Evolutionary conservation across 2,888 invertebrate species (phyloP).

Genomic region (Lottia gigantea): DNA sequence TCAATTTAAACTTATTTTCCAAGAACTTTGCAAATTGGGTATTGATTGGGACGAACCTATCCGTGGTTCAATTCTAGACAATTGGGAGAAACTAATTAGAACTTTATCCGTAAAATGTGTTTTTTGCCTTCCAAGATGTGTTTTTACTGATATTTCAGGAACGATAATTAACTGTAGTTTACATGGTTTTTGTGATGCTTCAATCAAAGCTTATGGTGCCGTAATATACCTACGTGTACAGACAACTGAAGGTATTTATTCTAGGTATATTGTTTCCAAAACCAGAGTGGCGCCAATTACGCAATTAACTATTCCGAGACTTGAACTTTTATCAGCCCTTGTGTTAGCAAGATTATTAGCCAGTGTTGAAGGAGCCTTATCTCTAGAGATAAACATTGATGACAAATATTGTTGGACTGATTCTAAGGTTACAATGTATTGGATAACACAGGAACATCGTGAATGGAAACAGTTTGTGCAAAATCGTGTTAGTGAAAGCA

Average conservation of each 20-base stretch:
- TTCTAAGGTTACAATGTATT: background rate
- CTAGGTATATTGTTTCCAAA: background rate
- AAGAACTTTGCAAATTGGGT: background rate
- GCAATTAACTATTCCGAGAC: background rate
- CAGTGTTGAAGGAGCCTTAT: background rate
- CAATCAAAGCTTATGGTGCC: background rate
- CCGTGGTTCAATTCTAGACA: background rate
- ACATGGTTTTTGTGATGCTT: slow-evolving; percentile 1
- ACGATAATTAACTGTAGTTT: background rate
- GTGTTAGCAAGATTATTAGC: background rate
- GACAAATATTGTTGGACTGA: background rate
- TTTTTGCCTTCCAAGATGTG: background rate
- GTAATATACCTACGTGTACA: background rate
- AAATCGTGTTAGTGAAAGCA: background rate
- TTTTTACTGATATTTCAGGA: background rate
- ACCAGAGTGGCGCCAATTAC: background rate
- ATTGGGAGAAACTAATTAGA: slow-evolving; percentile 1
- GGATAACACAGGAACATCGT: background rate
- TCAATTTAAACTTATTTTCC: background rate
- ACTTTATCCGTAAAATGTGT: background rate
- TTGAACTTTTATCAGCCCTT: background rate
- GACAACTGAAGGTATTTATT: background rate
- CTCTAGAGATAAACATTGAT: background rate
- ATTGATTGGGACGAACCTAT: slow-evolving; percentile 4
- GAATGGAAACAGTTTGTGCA: background rate